Conservation (phyloP, 1,140 invertebrate genomes). For the Leguminivora glycinivorella region DNA sequence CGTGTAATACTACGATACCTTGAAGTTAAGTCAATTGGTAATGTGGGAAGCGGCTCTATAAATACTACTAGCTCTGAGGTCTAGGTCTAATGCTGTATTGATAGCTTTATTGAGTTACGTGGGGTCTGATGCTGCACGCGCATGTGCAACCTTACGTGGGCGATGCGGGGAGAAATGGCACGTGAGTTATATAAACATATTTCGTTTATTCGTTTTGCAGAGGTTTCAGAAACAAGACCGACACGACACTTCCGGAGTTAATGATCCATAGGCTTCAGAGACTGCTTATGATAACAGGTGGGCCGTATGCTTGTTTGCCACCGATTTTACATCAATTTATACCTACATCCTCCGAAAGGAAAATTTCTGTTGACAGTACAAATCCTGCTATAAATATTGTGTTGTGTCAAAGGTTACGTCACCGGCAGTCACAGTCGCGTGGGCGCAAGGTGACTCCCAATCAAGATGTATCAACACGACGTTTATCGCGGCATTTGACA, state of each 20-base stretch:
- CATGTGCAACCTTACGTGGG: background rate
- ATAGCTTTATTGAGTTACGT: slow-evolving; percentile 4
- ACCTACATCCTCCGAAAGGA: background rate
- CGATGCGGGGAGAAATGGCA: background rate
- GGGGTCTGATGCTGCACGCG: slow-evolving; percentile 6
- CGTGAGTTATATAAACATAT: background rate
- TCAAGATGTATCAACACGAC: slow-evolving; percentile 1
- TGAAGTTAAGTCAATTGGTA: background rate
- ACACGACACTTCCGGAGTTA: no score
- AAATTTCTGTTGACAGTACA: background rate
- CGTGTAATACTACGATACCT: slow-evolving; percentile 31
- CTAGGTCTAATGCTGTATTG: slow-evolving; percentile 11
- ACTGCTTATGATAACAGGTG: no score
- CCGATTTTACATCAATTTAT: background rate
- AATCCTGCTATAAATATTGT: slow-evolving; percentile 10
- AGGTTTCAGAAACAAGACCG: no score
- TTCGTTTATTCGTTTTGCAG: no score
- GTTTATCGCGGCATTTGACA: background rate
- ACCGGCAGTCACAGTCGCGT: slow-evolving; percentile 15
- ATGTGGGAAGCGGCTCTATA: background rate
- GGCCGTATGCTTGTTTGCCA: no score
- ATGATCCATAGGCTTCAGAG: no score
- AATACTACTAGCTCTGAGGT: background rate
- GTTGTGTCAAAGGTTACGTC: slow-evolving; percentile 16
- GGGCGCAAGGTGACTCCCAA: slow-evolving; percentile 21